Conservation (phyloP, 2,888 invertebrate species). For the Sisyra nigra region DNA sequence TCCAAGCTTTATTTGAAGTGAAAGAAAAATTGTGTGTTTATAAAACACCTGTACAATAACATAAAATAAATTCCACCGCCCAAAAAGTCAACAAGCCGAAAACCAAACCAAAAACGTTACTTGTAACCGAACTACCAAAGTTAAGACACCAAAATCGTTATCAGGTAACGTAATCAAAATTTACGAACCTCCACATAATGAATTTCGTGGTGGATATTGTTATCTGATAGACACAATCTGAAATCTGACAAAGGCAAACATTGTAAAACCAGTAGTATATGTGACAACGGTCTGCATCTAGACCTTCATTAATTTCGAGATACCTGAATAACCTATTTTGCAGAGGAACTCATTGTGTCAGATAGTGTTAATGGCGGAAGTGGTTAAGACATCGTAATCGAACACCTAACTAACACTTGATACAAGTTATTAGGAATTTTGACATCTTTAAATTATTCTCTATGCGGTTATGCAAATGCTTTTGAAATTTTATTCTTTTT, state of each 20-base stretch:
- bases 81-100: too few relatives aligned
- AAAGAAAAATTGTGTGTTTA: too few relatives aligned
- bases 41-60: too few relatives aligned
- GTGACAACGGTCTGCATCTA: conserved; percentile 1
- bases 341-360: conserved; percentile 1
- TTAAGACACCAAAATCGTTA: background rate
- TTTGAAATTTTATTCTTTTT: too few relatives aligned
- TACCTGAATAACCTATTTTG: background rate
- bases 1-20: too few relatives aligned
- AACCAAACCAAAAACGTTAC: too few relatives aligned
- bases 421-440: background rate
- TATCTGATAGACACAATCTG: background rate
- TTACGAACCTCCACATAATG: conserved; percentile 4
- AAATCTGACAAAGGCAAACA: background rate
- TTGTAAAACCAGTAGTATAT: conserved; percentile 4
- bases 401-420: conserved; percentile 2
- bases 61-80: too few relatives aligned
- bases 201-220: conserved; percentile 3
- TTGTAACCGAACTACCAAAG: too few relatives aligned
- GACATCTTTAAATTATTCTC: too few relatives aligned
- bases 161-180: conserved; percentile 2
- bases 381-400: conserved; percentile 3
- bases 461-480: too few relatives aligned
- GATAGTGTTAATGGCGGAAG: conserved; percentile 5
- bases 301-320: background rate